phyloP scores from a whole-genome alignment of 2,888 invertebrate genomes.

The Unio delphinus region DNA sequence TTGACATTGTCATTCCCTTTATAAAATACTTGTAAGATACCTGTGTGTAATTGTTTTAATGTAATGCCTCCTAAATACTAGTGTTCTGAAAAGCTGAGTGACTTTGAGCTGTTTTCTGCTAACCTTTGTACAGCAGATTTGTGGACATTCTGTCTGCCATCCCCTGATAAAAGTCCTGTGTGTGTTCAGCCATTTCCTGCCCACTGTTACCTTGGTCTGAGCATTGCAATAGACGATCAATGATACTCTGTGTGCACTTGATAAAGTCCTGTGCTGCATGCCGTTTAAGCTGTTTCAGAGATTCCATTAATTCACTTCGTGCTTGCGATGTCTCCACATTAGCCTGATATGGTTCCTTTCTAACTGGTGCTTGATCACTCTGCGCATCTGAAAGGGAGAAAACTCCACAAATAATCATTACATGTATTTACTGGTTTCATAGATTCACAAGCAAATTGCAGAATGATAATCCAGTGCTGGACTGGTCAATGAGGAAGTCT shows the following conservation, averaged over 20 bases:
- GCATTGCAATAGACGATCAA: slow-evolving; percentile 72
- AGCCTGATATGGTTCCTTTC: slow-evolving; percentile 45
- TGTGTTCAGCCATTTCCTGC: slow-evolving; percentile 84
- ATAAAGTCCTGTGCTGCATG: slow-evolving; percentile 74
- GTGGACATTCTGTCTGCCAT: slow-evolving; percentile 81
- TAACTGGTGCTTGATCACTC: slow-evolving; percentile 18
- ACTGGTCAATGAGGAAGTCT: no score
- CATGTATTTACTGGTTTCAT: not conserved
- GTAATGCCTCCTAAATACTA: no score
- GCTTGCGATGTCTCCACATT: slow-evolving; percentile 71
- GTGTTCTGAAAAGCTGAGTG: no score
- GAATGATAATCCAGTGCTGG: no score
- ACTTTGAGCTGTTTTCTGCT: no score
- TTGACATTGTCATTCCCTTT: no score
- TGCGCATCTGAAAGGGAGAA: slow-evolving; percentile 22
- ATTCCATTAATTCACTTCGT: slow-evolving; percentile 70
- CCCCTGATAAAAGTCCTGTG: slow-evolving; percentile 91
- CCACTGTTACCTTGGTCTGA: slow-evolving; percentile 45
- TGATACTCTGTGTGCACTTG: slow-evolving; percentile 73
- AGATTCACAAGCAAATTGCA: no score
- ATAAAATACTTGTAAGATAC: no score
- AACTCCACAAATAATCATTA: slow-evolving; percentile 1
- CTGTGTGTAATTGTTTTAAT: no score
- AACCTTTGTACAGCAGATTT: slow-evolving; percentile 68
- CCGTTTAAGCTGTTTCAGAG: slow-evolving; percentile 68